Evolutionary conservation across 2,797 vertebrate species (phyloP), one percentile per base, ranked within the genome.

Genomic region (Poeciliopsis turneri): DNA sequence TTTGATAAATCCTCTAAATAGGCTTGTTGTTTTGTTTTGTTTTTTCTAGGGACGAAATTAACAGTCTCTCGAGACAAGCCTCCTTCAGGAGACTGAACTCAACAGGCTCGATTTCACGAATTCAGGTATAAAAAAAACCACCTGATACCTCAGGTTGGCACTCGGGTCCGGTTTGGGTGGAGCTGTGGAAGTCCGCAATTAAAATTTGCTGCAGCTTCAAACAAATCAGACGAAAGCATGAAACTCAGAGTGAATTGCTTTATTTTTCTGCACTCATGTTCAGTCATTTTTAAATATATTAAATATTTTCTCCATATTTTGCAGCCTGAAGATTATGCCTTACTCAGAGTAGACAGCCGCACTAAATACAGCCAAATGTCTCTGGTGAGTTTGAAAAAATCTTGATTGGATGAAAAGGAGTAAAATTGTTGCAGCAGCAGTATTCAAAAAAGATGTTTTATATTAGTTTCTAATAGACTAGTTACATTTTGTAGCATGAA

Each of bases 61-160:
- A 88, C 79, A 94, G 79, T 43, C 86, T 97, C 23, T 96, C 96
- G 13, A 94, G 96, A 84, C 94, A 96, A 76, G 75, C 87, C 2
- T 97, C 96, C 15, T 85, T 95, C 78, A 94, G 95, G 75, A 94
- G 96, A 88, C 80, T 96, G 18, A 95, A 95, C 94, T 96, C 96
- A 8, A 71, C 93, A 16, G 94, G 92, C 89, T 90, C 92, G n/a
- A 95, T 96, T 76, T 92, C 91, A 66, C 90, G 94, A 86, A 74
- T 71, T 13, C 94, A 88, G 95, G 96, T 96, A 93, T 23, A 55
- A 30, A 18, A 18, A 89, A 61, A 82, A 25, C 33, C 12, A 89
- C 66, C 81, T 25, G 51, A 75, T 82, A 30, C 33, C 45, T 78
- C 80, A 49, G 74, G 77, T 39, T 3, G 74, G 55, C 83, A 84